Evolutionary conservation across 2,797 vertebrate species (phyloP), one percentile per base, ranked within the genome.

Genomic region (Pyrocephalus nanus): DNA sequence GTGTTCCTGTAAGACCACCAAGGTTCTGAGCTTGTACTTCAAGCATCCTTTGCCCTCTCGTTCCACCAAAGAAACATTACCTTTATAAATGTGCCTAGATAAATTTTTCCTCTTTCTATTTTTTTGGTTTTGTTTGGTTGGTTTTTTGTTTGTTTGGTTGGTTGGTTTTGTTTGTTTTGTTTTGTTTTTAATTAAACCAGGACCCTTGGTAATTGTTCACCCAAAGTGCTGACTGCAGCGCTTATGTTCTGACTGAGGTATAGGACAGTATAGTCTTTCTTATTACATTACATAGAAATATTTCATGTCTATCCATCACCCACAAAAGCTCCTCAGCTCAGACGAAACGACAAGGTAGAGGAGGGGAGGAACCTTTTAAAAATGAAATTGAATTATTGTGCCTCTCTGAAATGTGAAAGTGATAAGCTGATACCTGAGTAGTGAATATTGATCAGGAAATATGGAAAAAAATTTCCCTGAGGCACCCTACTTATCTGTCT

Each of bases 381-480:
- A 92, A 90, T 74, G 64, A 95, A 91, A 96, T 93, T 96, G 91
- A 96, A 92, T 96, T 91, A 96, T 95, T 96, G 85, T 88, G 93
- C 91, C 71, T 94, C 96, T 96, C 87, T 90, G 83, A 95, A 96
- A 95, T 95, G 92, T 95, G 89, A 96, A 97, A 96, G 92, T 84
- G 92, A 95, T 95, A 95, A 93, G 84, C 80, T 94, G 94, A 93
- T 96, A 93, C 78, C 86, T 93, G 75, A 96, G 90, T 92, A 91
- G 90, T 92, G 95, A 97, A 97, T 96, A 97, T 97, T 86, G 95
- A 97, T 95, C 90, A 94, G 93, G 92, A 96, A 92, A 92, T 96
- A 95, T 86, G 89, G 92, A 73, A 88, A 90, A 97, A 97, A 80
- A 79, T 93, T 95, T 91, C 95, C 97, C 90, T 91, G 87, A 96